These are phyloP conservation scores for Carassius carassius DNA, from an alignment of 2,113 vertebrate species.

Conservation along the genomic window DNA sequence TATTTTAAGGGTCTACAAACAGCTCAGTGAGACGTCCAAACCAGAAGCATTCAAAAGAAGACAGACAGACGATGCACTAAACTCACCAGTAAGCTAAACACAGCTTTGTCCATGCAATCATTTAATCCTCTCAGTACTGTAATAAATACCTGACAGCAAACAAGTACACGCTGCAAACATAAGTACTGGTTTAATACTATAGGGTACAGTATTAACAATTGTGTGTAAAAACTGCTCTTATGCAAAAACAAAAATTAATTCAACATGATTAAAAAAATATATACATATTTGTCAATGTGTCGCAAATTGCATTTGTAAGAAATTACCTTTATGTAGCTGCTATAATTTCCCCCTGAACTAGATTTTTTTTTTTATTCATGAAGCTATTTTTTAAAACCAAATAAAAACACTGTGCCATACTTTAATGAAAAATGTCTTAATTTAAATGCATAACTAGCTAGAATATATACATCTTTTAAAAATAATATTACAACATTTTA, in stretches of 20 bases:
- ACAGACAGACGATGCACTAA: slow-evolving; percentile 48
- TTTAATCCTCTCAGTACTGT: slow-evolving; percentile 52
- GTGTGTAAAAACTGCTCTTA: too few species aligned
- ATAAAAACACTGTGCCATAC: background rate
- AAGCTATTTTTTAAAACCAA: background rate
- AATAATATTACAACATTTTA: too few species aligned
- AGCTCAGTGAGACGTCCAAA: slow-evolving; percentile 19
- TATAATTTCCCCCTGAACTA: background rate
- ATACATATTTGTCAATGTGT: background rate
- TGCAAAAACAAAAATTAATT: background rate
- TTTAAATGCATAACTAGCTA: background rate
- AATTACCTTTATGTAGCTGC: background rate
- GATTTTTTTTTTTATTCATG: background rate
- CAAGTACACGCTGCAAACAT: slow-evolving; percentile 28
- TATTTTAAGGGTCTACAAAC: background rate
- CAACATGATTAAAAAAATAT: background rate
- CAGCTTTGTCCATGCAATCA: slow-evolving; percentile 52
- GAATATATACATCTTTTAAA: too few species aligned
- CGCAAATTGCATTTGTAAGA: background rate
- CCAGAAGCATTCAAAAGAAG: slow-evolving; percentile 23
- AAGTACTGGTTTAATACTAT: slow-evolving; percentile 14
- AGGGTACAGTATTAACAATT: background rate
- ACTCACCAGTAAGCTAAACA: slow-evolving; percentile 53
- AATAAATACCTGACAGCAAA: slow-evolving; percentile 53
- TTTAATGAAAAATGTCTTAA: background rate